Conservation (phyloP, 2,888 invertebrate genomes). For the Lingula anatina region DNA sequence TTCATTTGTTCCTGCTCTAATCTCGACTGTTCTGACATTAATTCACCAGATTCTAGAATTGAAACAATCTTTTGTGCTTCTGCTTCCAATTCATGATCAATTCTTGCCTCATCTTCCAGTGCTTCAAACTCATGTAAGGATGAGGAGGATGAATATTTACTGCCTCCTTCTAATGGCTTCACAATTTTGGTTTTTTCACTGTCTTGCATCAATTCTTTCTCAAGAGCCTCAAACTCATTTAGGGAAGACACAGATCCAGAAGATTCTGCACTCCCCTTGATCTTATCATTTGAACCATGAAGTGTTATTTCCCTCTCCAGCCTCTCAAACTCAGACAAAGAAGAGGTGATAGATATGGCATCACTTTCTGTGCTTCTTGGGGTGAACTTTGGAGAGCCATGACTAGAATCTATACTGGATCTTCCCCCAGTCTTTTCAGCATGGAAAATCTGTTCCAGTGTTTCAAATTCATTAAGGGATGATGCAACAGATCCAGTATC, state of each 20-base stretch:
- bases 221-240: slow-evolving; percentile 88
- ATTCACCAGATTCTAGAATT: slow-evolving; percentile 43
- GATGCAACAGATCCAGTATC: slow-evolving; percentile 90
- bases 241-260: slow-evolving; percentile 60
- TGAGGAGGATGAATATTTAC: slow-evolving; percentile 39
- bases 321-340: slow-evolving; percentile 85
- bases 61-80: slow-evolving; percentile 50
- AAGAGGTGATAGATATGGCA: slow-evolving; percentile 83
- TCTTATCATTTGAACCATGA: slow-evolving; percentile 30
- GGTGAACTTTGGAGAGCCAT: background rate
- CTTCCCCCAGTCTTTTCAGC: slow-evolving; percentile 39
- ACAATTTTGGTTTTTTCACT: slow-evolving; percentile 20
- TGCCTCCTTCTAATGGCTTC: slow-evolving; percentile 48
- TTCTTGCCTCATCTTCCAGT: slow-evolving; percentile 36
- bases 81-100: slow-evolving; percentile 43
- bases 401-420: slow-evolving; percentile 54
- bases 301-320: slow-evolving; percentile 72
- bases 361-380: slow-evolving; percentile 66
- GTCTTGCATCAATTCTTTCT: slow-evolving; percentile 61
- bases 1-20: background rate
- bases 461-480: slow-evolving; percentile 84
- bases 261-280: slow-evolving; percentile 31
- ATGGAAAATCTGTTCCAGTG: slow-evolving; percentile 60
- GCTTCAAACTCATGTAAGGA: slow-evolving; percentile 48
- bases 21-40: slow-evolving; percentile 11